Evolutionary conservation across 2,113 vertebrate species (phyloP), one percentile per base, ranked within the genome.

Genomic region (Columba janthina): DNA sequence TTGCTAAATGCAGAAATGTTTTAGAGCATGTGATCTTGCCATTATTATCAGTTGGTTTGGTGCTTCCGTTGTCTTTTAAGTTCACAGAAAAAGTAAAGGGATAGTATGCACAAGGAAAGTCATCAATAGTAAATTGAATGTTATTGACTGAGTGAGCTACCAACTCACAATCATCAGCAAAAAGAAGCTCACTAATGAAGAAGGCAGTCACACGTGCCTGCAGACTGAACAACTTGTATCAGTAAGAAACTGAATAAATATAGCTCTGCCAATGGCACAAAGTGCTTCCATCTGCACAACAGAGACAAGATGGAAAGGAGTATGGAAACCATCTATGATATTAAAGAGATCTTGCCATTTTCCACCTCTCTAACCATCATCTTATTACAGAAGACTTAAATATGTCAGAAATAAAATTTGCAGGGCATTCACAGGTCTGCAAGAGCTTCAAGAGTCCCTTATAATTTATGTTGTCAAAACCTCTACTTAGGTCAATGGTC

Each of bases 131-230:
- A 86, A 88, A 97, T 92, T 81, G 90, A 93, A 64, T 81, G 65
- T 34, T 97, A 92, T 93, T 94, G 92, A 94, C 73, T 86, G 69
- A 73, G n/a, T 57, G 51, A 92, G 83, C 88, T 92, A 80, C 88
- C 90, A 96, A 56, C 74, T 95, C 90, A 58, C 22, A 84, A 69
- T 67, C 88, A 95, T 93, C 92, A 94, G 88, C 94, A 95, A 67
- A 95, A 96, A 93, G 79, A 9, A 90, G 69, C 72, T 92, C 46
- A 22, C 72, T 96, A 88, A 95, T 93, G 92, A 94, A 92, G 86
- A 92, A 97, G 92, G 90, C 79, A 92, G 89, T 86, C 90, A 90
- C 64, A 88, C 3, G 9, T 88, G 81, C 93, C 88, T 94, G 72
- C 76, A 92, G 83, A 51, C 22, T 48, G 83, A 90, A 74, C 79